Evolutionary conservation across 2,113 vertebrate genomes (phyloP).

Genomic region (Bos indicus): DNA sequence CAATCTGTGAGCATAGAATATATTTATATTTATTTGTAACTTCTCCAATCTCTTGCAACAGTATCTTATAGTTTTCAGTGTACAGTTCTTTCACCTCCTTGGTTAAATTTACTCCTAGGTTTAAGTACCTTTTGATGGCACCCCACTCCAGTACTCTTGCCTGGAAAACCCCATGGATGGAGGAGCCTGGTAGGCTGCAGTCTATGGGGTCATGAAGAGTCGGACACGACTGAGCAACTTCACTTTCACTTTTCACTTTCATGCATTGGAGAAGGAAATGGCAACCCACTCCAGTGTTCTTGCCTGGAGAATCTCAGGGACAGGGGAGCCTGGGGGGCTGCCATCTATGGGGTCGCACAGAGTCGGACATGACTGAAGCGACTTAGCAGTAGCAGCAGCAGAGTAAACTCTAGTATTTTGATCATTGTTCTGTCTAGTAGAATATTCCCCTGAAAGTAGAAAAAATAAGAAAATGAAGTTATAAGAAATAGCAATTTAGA

Average conservation of each 20-base stretch:
- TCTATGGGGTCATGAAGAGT: too few species aligned
- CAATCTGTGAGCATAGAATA: neutral
- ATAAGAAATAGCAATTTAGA: neutral
- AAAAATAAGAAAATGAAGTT: neutral
- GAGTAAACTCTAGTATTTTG: neutral
- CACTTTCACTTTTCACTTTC: too few species aligned
- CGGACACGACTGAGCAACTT: too few species aligned
- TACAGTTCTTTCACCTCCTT: neutral
- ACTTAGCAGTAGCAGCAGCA: neutral
- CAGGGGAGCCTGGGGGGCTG: too few species aligned
- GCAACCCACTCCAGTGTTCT: too few species aligned
- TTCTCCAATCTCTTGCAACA: neutral
- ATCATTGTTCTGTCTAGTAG: neutral
- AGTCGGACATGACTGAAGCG: too few species aligned
- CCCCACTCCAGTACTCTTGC: too few species aligned
- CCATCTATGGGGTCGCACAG: too few species aligned
- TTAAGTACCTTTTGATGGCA: neutral
- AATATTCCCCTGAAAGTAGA: neutral
- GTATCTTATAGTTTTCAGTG: neutral
- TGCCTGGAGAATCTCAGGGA: too few species aligned
- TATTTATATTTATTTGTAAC: neutral
- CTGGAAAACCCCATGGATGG: too few species aligned
- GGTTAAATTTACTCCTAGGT: neutral
- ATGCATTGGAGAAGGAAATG: too few species aligned
- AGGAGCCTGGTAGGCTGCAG: too few species aligned